Base-by-base conservation (phyloP, 2,888 invertebrate species). In the Tetropium fuscum region DNA sequence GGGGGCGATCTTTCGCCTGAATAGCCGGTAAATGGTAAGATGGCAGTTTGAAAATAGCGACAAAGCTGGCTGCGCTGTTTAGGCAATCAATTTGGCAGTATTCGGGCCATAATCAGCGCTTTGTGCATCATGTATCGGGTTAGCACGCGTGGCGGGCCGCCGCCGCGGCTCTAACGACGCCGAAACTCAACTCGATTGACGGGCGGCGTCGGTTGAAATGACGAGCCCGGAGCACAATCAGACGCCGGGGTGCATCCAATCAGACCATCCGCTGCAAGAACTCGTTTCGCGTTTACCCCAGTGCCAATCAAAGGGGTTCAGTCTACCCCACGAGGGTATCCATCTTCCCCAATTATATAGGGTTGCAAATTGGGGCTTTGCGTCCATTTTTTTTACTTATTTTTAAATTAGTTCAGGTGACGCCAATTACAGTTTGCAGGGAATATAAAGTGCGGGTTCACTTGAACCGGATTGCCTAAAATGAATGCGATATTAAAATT, bases 91-190 rank as follows among this genome's bases (percentile, higher is more conserved):
- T 72, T 72, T 66, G 67, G 66, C 58, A 66, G 61, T 61, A 68
- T 70, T 71, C 66, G 67, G 63, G 66, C 63, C 69, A 69, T 72
- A 73, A 70, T 74, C 71, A 71, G 65, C 69, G 71, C 70, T 70
- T 74, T 71, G 70, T 71, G 70, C 68, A 72, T 72, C 71, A 72
- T 64, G 67, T 70, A 63, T 68, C 63, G 63, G 60, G 62, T 59
- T 53, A n/a, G 57, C 56, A 58, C 64, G 64, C 56, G 64, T 53
- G 51, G 49, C 36, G 48, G 25, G 34, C 25, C 34, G 54, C 25
- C 34, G 54, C 44, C 22, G 38, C 55, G 55, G 38, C 45, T 16
- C 25, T 47, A 47, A 47, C 38, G 55, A 34, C 45, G 45, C 44
- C 44, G 27, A 44, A 44, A 44, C 48, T 53, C 16, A 25, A 43